Conservation (phyloP, 2,888 invertebrate genomes). For the Dasypolia templi region DNA sequence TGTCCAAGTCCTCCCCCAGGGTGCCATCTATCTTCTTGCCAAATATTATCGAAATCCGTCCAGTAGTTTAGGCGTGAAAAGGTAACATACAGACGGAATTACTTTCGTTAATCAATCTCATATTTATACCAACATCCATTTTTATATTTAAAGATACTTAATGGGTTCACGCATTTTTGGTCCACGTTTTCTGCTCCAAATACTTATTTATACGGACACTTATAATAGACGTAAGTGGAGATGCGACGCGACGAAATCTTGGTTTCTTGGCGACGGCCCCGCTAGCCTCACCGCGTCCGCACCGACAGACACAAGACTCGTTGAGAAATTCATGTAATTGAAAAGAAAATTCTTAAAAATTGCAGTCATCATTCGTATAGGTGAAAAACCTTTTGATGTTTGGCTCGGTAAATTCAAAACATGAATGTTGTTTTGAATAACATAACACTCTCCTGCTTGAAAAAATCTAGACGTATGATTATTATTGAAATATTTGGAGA, state of each 20-base stretch:
- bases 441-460: neutral
- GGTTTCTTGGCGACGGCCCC: conserved; percentile 39
- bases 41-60: too few relatives aligned
- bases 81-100: too few relatives aligned
- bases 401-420: conserved; percentile 24
- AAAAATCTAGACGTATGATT: neutral
- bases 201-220: conserved; percentile 56
- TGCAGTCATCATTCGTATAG: conserved; percentile 17
- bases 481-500: neutral
- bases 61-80: too few relatives aligned
- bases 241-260: conserved; percentile 53
- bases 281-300: conserved; percentile 59
- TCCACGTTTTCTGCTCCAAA: conserved; percentile 53
- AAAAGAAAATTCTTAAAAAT: conserved; percentile 45
- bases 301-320: conserved; percentile 44
- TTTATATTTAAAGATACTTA: too few relatives aligned
- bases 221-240: conserved; percentile 45
- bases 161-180: conserved; percentile 22
- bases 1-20: too few relatives aligned
- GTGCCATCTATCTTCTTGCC: too few relatives aligned
- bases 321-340: conserved; percentile 41
- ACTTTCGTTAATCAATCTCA: too few relatives aligned
- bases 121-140: too few relatives aligned
- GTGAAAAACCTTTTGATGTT: conserved; percentile 14
- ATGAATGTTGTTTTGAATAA: conserved; percentile 2